Evolutionary conservation across 2,888 invertebrate species (phyloP).

Genomic region (Herminia tarsipennalis): DNA sequence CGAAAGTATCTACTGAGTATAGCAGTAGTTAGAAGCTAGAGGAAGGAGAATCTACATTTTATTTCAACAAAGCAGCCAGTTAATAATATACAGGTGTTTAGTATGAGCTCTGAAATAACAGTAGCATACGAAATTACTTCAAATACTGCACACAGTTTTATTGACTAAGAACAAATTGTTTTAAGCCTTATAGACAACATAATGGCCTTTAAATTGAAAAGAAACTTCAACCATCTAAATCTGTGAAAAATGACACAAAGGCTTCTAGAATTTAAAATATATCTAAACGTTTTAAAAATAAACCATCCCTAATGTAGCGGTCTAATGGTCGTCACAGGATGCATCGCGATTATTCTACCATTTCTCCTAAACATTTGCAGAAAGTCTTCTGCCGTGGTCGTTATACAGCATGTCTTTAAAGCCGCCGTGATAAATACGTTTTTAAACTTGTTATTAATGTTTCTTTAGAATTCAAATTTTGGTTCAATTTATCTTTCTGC

Average conservation of each 20-base stretch:
- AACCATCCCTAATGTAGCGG: conserved; percentile 39
- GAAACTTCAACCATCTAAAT: neutral
- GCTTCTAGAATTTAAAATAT: conserved; percentile 16
- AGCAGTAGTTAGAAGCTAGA: no score
- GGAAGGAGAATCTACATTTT: no score
- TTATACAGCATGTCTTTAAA: conserved; percentile 64
- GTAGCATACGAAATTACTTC: no score
- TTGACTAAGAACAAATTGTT: no score
- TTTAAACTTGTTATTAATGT: conserved; percentile 58
- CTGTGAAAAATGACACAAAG: neutral
- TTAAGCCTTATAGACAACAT: neutral
- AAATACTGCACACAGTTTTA: no score
- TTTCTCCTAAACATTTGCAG: conserved; percentile 65
- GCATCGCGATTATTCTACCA: conserved; percentile 72
- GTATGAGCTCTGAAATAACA: no score
- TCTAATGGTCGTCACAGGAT: conserved; percentile 50
- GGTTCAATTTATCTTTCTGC: conserved; percentile 34
- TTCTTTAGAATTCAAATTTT: conserved; percentile 38
- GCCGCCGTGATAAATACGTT: conserved; percentile 50
- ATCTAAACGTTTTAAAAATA: conserved; percentile 32
- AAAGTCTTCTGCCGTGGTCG: conserved; percentile 59
- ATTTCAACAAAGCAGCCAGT: no score
- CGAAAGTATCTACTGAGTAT: no score
- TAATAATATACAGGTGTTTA: no score
- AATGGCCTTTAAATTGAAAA: neutral